Base-by-base conservation (phyloP, 2,888 invertebrate genomes). In the Sialis lutaria region DNA sequence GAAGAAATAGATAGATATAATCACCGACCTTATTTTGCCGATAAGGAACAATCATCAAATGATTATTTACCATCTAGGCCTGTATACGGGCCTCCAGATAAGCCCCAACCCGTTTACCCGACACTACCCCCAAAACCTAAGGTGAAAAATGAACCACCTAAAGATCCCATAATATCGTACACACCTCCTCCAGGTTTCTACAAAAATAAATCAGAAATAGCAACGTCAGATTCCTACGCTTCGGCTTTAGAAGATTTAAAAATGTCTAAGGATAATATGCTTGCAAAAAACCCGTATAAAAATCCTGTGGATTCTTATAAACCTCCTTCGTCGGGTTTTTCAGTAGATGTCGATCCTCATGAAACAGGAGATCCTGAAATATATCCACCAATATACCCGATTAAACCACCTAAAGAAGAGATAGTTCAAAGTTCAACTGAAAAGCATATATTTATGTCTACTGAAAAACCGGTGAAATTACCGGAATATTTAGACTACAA, bases 221-320 rank as follows among this genome's bases (percentile, higher is more conserved):
- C 9, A 13, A 22, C 13, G 9, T n/a, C 10, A 37, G 37, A 37
- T 45, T 45, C 45, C 5, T 45, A 45, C 22, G 22, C 35, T 5
- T 37, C 45, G 4, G 35, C 45, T 6, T 37, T 37, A 13, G 45
- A 37, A 9, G 30, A 33, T 35, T 6, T 34, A 22, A 13, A 8
- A 31, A 42, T 22, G 30, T 22, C 22, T 2, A 22, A 22, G 22
- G 22, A 22, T 22, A 49, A 4, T 52, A 53, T 54, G 31, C 53
- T 55, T 45, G 52, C 54, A 48, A 54, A 54, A 10, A 61, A 61
- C 45, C 56, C 54, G 3, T 56, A 60, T 5, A 56, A 57, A 4
- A 58, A 60, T 49, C 63, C 60, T 50, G 44, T 61, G 43, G 63
- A 62, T n/a, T 68, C 67, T 49, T 59, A 60, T 37, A 68, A 68